Conservation (phyloP, 2,888 invertebrate species). For the Drosophila imparisetae region DNA sequence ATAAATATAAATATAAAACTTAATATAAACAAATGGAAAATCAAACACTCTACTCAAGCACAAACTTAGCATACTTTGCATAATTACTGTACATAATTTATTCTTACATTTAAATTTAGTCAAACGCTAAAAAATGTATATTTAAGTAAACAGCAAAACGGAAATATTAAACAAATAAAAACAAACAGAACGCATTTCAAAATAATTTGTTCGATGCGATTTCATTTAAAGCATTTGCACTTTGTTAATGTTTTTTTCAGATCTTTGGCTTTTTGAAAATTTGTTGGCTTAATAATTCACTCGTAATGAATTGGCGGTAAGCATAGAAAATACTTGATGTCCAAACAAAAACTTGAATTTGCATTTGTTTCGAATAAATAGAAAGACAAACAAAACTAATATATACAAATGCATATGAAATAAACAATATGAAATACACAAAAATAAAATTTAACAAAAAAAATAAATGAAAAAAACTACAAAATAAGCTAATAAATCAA, state of each 20-base stretch:
- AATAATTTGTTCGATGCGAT: not conserved
- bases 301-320: conserved; percentile 28
- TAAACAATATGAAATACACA: conserved; percentile 17
- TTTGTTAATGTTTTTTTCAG: conserved; percentile 22
- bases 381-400: conserved; percentile 32
- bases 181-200: conserved; percentile 15
- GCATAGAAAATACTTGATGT: conserved; percentile 48
- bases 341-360: conserved; percentile 21
- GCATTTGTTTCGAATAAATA: conserved; percentile 34
- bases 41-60: conserved; percentile 47
- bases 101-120: conserved; percentile 63
- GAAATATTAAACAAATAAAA: conserved; percentile 17
- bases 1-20: conserved; percentile 18
- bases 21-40: not conserved
- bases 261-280: conserved; percentile 28
- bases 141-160: conserved; percentile 37
- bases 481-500: conserved; percentile 63
- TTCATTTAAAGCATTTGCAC: conserved; percentile 18
- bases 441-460: conserved; percentile 1
- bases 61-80: conserved; percentile 37
- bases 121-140: conserved; percentile 44
- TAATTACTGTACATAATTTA: conserved; percentile 69
- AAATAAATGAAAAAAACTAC: conserved; percentile 12
- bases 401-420: conserved; percentile 31
- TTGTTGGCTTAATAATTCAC: conserved; percentile 48